These are phyloP conservation scores for Clarias macrocephalus DNA, from an alignment of 2,113 vertebrate genomes.

Conservation along the genomic window DNA sequence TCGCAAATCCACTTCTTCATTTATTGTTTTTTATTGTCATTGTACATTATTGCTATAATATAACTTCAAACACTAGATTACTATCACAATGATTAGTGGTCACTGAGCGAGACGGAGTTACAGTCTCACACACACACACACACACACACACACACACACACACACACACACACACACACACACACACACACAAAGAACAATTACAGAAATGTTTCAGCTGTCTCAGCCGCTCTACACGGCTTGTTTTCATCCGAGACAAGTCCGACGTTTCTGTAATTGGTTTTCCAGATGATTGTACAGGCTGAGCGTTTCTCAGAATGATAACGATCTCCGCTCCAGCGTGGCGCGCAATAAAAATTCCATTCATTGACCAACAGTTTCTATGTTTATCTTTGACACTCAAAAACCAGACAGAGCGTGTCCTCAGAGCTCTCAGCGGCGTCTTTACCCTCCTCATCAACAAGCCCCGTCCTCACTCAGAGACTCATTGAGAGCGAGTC, in stretches of 20 bases:
- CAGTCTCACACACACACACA: not conserved
- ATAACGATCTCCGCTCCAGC: not conserved
- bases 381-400: not conserved
- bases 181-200: not conserved
- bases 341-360: not conserved
- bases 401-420: not conserved
- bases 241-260: not conserved
- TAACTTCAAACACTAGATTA: not conserved
- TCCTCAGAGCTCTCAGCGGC: not conserved
- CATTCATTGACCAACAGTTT: not conserved
- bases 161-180: not conserved
- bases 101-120: not conserved
- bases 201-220: constrained; percentile 19
- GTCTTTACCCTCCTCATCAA: not conserved
- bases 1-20: not conserved
- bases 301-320: not conserved
- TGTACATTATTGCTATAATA: not conserved
- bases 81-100: not conserved
- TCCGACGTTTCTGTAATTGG: constrained; percentile 20
- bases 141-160: not conserved
- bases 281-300: constrained; percentile 5
- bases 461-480: not conserved
- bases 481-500: not conserved
- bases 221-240: not conserved
- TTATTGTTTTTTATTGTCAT: not conserved